Percentiles rank a stretch among this genome's conserved stretches.
phyloP scores from a whole-genome alignment of 1,140 invertebrate genomes.

The Cotesia vestalis region DNA sequence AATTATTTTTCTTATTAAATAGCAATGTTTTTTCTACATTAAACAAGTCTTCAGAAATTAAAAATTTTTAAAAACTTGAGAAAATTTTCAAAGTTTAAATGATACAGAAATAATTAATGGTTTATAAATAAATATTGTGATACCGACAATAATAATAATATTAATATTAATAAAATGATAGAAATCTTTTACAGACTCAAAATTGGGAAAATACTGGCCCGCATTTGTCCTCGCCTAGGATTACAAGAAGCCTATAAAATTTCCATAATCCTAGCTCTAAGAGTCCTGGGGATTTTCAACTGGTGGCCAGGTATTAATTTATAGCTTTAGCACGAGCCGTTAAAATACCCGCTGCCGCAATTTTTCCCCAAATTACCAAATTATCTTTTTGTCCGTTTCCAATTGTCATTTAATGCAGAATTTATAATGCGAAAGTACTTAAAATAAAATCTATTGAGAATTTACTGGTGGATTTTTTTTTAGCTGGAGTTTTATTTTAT shows the following conservation, averaged over 20 bases:
- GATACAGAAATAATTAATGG: no score
- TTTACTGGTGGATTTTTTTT: no score
- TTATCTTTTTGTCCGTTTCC: slow-evolving; percentile 21
- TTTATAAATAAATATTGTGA: no score
- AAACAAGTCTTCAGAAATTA: no score
- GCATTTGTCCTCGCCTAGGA: slow-evolving; percentile 35
- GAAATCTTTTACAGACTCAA: not conserved
- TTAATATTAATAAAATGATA: no score
- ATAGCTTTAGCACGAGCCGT: not conserved
- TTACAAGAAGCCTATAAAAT: slow-evolving; percentile 45
- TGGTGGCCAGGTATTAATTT: slow-evolving; percentile 33
- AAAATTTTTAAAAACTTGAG: no score
- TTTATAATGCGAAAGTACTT: no score
- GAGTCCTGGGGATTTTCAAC: slow-evolving; percentile 20
- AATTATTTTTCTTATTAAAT: no score
- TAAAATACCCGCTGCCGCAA: not conserved
- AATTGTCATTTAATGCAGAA: not conserved
- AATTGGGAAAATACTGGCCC: slow-evolving; percentile 40
- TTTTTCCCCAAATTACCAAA: slow-evolving; percentile 32
- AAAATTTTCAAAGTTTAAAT: no score
- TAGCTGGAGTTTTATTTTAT: not conserved
- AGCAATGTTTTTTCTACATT: no score
- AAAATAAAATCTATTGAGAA: no score
- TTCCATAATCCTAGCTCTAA: slow-evolving; percentile 37
- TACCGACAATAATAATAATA: no score